Base-by-base conservation (phyloP, 1,140 invertebrate species). In the Daktulosphaira vitifoliae region DNA sequence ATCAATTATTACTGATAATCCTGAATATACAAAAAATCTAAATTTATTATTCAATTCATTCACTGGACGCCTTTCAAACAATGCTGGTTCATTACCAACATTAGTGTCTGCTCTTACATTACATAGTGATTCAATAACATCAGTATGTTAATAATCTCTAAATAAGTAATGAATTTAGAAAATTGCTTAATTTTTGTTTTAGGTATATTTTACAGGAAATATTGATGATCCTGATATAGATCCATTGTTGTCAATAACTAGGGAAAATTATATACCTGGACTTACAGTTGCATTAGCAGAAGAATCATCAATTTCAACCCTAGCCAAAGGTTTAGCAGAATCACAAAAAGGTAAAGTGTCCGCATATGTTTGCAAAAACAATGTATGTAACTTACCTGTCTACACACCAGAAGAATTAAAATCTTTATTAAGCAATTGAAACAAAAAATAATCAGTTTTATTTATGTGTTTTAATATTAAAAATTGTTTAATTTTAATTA, bases 301-400 rank as follows among this genome's bases (percentile, higher is more conserved):
- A 71, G 79, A 80, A n/a, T 70, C 75, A 51, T 74, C 74, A 66
- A 76, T 77, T 25, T 68, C 69, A 68, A 37, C 64, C 72, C 67
- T 54, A 71, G 69, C 71, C 69, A 62, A 48, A 74, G 72, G 1
- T 71, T 76, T 75, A 76, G 59, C 65, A 74, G 15, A 73, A 71
- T 44, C 44, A 20, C 53, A 48, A 46, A 53, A 73, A 50, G 76
- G 79, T 72, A 77, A 76, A 51, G 67, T 77, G 54, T 84, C 85
- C 1, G 89, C 85, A 9, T 92, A 89, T 72, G 86, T 92, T 16
- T 94, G 90, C 74, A 81, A 85, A 46, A 82, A 88, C 70, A 84
- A 83, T 68, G 79, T 83, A 9, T 94, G 90, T 71, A 85, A 84
- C 1, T 76, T 91, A 67, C 90, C 90, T 3, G 83, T 90, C 16